These are phyloP conservation scores for Troides oblongomaculatus DNA, from an alignment of 2,888 invertebrate species.

Conservation along the genomic window DNA sequence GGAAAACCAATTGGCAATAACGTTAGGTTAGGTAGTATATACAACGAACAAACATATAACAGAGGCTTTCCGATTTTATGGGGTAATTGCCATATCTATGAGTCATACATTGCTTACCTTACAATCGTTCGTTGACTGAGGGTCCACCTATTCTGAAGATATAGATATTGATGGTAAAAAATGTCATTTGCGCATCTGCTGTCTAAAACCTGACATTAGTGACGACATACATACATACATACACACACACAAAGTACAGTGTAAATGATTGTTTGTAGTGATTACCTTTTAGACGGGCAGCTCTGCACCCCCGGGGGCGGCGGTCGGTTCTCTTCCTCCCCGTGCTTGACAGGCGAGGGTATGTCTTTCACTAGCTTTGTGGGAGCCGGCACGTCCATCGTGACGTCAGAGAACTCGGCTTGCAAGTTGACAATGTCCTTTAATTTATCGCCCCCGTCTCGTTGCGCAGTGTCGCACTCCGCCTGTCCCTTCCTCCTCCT, in stretches of 20 bases:
- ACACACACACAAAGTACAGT: too few relatives aligned
- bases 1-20: neutral
- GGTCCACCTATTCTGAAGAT: too few relatives aligned
- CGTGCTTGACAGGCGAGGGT: slow-evolving; percentile 53
- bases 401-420: slow-evolving; percentile 65
- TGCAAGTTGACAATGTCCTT: slow-evolving; percentile 67
- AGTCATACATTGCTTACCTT: too few relatives aligned
- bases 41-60: too few relatives aligned
- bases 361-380: slow-evolving; percentile 55
- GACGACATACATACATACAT: too few relatives aligned
- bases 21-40: too few relatives aligned
- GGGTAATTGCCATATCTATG: too few relatives aligned
- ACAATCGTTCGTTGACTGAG: too few relatives aligned
- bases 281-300: slow-evolving; percentile 68
- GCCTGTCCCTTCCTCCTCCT: slow-evolving; percentile 49
- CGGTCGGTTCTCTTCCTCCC: slow-evolving; percentile 54
- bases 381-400: slow-evolving; percentile 54
- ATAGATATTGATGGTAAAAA: too few relatives aligned
- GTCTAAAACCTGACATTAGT: too few relatives aligned
- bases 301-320: slow-evolving; percentile 56
- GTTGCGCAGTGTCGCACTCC: slow-evolving; percentile 43
- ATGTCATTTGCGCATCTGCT: too few relatives aligned
- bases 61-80: too few relatives aligned
- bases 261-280: neutral
- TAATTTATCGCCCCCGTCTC: slow-evolving; percentile 44